Evolutionary conservation across 2,113 vertebrate species (phyloP).

Genomic region (Rhizomys pruinosus): DNA sequence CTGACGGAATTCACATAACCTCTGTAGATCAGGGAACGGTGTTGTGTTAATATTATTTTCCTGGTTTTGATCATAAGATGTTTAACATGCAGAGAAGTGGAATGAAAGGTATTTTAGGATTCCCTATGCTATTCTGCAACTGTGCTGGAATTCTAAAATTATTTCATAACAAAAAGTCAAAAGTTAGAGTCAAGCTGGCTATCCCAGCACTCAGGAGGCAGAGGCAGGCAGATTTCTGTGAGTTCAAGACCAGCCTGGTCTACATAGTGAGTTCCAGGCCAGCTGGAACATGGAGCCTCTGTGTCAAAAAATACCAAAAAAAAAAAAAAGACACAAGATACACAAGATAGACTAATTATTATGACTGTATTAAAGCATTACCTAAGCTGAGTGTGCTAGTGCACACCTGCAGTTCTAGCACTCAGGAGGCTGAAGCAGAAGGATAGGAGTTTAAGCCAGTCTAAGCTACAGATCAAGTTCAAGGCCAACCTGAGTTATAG

Average conservation of each 20-base stretch:
- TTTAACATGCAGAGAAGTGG: not conserved
- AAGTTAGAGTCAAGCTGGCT: not conserved
- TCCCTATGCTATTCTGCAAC: not conserved
- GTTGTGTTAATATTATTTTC: accelerated
- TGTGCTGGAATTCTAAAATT: not conserved
- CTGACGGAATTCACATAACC: not conserved
- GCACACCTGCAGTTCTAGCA: not conserved
- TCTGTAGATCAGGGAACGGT: accelerated
- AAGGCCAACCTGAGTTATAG: not conserved
- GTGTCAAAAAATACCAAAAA: too few relatives aligned
- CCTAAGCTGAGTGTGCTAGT: too few relatives aligned
- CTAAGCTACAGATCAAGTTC: not conserved
- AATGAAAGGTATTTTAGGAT: not conserved
- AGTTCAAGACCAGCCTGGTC: too few relatives aligned
- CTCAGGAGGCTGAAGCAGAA: not conserved
- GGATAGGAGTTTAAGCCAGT: not conserved
- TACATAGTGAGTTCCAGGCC: too few relatives aligned
- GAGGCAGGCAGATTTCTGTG: too few relatives aligned
- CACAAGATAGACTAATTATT: too few relatives aligned
- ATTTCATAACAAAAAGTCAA: not conserved
- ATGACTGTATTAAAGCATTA: not conserved
- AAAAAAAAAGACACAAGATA: too few relatives aligned
- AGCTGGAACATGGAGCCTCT: too few relatives aligned
- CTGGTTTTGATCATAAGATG: not conserved
- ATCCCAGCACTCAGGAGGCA: too few relatives aligned